Evolutionary conservation across 2,888 invertebrate genomes (phyloP), one percentile per base, ranked within the genome.

Genomic region (Oasisia sp.): DNA sequence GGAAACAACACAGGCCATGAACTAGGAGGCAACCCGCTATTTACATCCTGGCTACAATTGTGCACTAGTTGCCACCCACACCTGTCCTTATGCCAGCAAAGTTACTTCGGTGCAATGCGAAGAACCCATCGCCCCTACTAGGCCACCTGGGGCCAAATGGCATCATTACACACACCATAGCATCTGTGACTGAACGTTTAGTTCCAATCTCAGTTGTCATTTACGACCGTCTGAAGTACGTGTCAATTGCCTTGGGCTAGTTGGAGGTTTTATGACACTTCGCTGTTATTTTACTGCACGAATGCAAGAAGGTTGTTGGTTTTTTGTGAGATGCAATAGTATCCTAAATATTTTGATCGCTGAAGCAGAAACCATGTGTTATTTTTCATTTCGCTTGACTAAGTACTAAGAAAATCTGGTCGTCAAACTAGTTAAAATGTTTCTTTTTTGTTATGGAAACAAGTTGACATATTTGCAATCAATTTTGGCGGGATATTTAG

Each of bases 161-260:
- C 74, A 74, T 74, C 74, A 74, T 74, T 74, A 19, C 74, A 74
- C 74, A 74, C 74, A 19, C 74, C 5, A n/a, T 19, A 74, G 74
- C 74, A 74, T 74, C 74, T 74, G 74, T n/a, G 74, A 74, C 74
- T 74, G 74, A n/a, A 74, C n/a, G 74, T 74, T 74, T 74, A 74
- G 74, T 74, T 74, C 19, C 50, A 11, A 50, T n/a, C n/a, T 74
- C 1, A 27, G 74, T 74, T 74, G 74, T 74, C 74, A 74, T 74
- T 74, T 74, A 74, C n/a, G 74, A 74, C 74, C 27, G n/a, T 74
- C n/a, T 74, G 74, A 74, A 74, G 74, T 74, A 74, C 27, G 74
- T 74, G 74, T 74, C 27, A 74, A 74, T 74, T n/a, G 74, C 74
- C 74, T 27, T 7, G n/a, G 27, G 74, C 74, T 19, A 74, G 27